Evolutionary conservation across 2,888 invertebrate genomes (phyloP), one percentile per base, ranked within the genome.

Genomic region (Pharmacophagus antenor): DNA sequence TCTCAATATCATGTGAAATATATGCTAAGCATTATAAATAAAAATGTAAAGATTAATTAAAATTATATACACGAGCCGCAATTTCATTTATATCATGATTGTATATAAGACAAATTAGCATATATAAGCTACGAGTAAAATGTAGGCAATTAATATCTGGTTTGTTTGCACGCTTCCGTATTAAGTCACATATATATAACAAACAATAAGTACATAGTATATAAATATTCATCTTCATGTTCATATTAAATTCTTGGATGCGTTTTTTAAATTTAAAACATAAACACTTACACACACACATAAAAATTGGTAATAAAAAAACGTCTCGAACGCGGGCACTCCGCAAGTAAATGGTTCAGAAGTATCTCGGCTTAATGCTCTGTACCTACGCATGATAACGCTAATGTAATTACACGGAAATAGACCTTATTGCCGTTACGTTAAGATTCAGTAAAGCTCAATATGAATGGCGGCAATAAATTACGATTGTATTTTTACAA

Each of bases 321-420:
- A 42, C 37, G 25, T 56, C 37, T 47, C 49, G 58, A 61, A 52
- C 51, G 54, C 49, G 49, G 54, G 49, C 54, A 54, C 53, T 59
- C 49, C 27, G 20, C 37, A 59, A 55, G 62, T 63, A 63, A 65
- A 65, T 65, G 65, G 65, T 51, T 61, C 56, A 63, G 63, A 65
- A 65, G 63, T 62, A 63, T 63, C 63, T 62, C 58, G 62, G 58
- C 60, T 59, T 58, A 60, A 63, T 56, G 48, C 58, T 46, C 57
- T 58, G 58, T 58, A 53, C 20, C 47, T 58, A 42, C 25, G 59
- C 49, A 59, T 27, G 54, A 59, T 54, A 54, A 59, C 25, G 12
- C 15, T 22, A 41, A 41, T 21, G 15, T 58, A 42, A 48, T 27
- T 50, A 48, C 15, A 10, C 10, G 15, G 49, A 58, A 54, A 49